Base-by-base conservation (phyloP, 1,140 invertebrate genomes). In the Plectus sambesii region DNA sequence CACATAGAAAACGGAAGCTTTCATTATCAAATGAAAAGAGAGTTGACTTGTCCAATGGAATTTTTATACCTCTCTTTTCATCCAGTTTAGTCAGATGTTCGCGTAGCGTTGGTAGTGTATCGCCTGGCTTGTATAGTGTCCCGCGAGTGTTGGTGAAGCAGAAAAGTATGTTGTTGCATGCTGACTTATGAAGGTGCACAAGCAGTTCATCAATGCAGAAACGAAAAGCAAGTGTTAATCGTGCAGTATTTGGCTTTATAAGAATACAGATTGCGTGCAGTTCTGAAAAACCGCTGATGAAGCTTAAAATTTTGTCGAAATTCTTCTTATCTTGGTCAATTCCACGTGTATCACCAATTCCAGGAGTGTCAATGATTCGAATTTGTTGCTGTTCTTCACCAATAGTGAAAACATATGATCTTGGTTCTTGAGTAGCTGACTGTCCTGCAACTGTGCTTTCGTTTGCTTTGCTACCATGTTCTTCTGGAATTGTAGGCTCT, bases 291-390 rank as follows among this genome's bases (percentile, higher is more conserved):
- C 40, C 3, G 6, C 41, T 19, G 5, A 66, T 17, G 27, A 35
- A 42, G 9, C 23, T 30, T 0, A 66, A 33, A 22, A 69, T 69
- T 2, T 40, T 36, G n/a, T 56, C 42, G 26, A 65, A 60, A 42
- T 68, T 69, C 35, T 42, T 44, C 24, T 57, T 53, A 24, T 68
- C 65, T 36, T 63, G 42, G 2, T 55, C 49, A 2, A 56, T 17
- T 3, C 65, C 66, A 2, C 59, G 49, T 9, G 53, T 49, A 27
- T 68, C 63, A 1, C 63, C 66, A 35, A 68, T 60, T 26, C 66
- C 66, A 0, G 65, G 65, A 1, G 63, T 61, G 40, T 68, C 65
- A 33, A 68, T 67, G 1, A 68, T 25, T 41, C 49, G 46, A 12
- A 52, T 47, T 8, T 66, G 33, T 2, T 23, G 17, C 15, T 6